phyloP scores from a whole-genome alignment of 2,113 vertebrate species.

The Myrmecophaga tridactyla region DNA sequence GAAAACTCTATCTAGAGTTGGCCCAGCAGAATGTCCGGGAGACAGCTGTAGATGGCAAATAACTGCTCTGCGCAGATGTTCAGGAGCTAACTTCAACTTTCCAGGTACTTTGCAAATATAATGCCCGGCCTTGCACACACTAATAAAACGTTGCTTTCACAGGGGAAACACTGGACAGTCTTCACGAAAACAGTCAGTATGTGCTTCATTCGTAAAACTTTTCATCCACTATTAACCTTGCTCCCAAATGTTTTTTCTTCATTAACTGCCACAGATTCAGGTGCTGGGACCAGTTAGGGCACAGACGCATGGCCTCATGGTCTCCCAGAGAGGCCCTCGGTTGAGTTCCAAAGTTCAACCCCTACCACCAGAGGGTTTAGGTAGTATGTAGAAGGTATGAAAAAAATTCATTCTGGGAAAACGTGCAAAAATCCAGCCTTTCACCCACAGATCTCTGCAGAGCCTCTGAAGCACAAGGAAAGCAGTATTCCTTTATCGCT shows the following conservation, averaged over 20 bases:
- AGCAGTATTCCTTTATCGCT: neutral
- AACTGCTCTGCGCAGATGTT: neutral
- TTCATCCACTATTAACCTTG: neutral
- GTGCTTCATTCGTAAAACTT: neutral
- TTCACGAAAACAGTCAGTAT: neutral
- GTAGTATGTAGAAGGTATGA: neutral
- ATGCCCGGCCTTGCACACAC: neutral
- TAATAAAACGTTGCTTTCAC: neutral
- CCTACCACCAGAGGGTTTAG: neutral
- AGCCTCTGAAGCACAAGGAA: neutral
- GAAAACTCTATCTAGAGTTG: slow-evolving; percentile 53
- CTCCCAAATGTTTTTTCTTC: neutral
- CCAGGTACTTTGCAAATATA: neutral
- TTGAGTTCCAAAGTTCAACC: neutral
- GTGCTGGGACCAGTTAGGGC: neutral
- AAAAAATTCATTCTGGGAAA: neutral
- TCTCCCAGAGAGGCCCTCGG: neutral
- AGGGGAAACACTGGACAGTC: neutral
- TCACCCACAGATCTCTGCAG: neutral
- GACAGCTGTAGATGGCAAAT: neutral
- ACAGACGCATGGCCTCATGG: neutral
- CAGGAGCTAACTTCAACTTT: neutral
- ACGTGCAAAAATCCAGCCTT: neutral
- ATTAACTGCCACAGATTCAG: neutral
- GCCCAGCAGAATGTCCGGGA: slow-evolving; percentile 41